phyloP scores from a whole-genome alignment of 2,797 vertebrate species.

The Syngnathus rostellatus region DNA sequence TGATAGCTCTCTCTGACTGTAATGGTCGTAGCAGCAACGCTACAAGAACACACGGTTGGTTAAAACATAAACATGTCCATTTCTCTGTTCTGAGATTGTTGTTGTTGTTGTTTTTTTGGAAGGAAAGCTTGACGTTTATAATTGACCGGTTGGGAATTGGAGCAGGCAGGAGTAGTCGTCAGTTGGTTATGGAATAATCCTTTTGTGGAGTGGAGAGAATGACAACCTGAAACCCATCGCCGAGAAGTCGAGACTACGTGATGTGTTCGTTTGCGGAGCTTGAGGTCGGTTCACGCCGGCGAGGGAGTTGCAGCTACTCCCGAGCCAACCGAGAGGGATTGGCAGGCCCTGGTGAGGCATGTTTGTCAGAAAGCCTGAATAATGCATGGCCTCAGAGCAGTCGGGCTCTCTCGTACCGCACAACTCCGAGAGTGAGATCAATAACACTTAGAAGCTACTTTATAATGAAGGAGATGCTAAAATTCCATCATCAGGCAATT shows the following conservation, averaged over 20 bases:
- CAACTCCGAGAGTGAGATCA: conserved; percentile 77
- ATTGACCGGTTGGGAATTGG: conserved; percentile 42
- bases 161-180: conserved; percentile 30
- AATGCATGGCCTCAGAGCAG: conserved; percentile 78
- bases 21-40: neutral
- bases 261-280: neutral
- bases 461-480: conserved; percentile 73
- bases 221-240: neutral
- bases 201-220: conserved; percentile 19
- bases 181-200: conserved; percentile 57
- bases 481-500: conserved; percentile 72
- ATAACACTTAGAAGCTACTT: conserved; percentile 88
- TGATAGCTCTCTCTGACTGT: neutral
- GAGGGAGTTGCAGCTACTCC: conserved; percentile 53
- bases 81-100: neutral
- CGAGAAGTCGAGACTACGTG: neutral
- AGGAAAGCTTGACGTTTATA: conserved; percentile 17
- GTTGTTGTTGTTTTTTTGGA: neutral
- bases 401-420: conserved; percentile 77
- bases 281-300: conserved; percentile 4
- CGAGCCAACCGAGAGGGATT: conserved; percentile 63
- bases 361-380: conserved; percentile 70
- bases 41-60: neutral
- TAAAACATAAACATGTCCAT: neutral
- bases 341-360: conserved; percentile 61